These are phyloP conservation scores for Rhyacophila brunnea DNA, from an alignment of 1,140 invertebrate species.

Conservation along the genomic window DNA sequence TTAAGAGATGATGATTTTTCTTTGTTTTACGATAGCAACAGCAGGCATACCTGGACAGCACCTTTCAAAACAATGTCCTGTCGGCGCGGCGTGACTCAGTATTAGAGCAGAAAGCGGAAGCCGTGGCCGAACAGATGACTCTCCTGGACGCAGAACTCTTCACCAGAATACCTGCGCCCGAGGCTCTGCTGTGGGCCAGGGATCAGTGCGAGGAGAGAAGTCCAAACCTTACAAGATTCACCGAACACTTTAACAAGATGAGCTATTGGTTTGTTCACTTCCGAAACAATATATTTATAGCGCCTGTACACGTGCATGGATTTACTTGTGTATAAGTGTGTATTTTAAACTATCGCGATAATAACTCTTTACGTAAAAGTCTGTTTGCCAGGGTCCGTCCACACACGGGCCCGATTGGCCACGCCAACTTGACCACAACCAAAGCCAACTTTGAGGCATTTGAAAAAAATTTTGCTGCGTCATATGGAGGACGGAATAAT, in stretches of 20 bases:
- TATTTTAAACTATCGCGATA: neutral
- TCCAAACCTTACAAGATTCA: conserved; percentile 95
- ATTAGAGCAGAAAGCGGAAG: conserved; percentile 87
- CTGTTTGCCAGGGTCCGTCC: too few species aligned
- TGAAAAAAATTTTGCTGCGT: too few species aligned
- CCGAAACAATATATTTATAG: neutral
- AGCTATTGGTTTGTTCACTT: conserved; percentile 89
- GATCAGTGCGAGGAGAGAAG: conserved; percentile 96
- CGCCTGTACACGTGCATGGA: too few species aligned
- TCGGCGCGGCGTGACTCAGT: conserved; percentile 68
- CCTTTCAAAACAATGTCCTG: conserved; percentile 45
- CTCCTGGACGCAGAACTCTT: conserved; percentile 93
- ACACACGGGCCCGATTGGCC: too few species aligned
- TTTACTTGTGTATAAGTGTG: neutral
- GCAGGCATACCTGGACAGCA: conserved; percentile 1
- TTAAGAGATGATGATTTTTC: neutral
- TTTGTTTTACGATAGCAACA: conserved; percentile 20
- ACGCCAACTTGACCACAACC: too few species aligned
- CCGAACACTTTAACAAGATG: conserved; percentile 99
- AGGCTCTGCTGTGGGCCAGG: conserved; percentile 94
- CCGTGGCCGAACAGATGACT: conserved; percentile 96
- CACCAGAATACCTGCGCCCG: conserved; percentile 94
- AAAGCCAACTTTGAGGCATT: too few species aligned
- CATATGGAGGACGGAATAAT: too few species aligned
- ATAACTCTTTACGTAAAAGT: too few species aligned